A percentile compares a stretch with the other conserved stretches of the same genome.
Conservation (phyloP, 1,140 invertebrate genomes). For the Pogonus chalceus region DNA sequence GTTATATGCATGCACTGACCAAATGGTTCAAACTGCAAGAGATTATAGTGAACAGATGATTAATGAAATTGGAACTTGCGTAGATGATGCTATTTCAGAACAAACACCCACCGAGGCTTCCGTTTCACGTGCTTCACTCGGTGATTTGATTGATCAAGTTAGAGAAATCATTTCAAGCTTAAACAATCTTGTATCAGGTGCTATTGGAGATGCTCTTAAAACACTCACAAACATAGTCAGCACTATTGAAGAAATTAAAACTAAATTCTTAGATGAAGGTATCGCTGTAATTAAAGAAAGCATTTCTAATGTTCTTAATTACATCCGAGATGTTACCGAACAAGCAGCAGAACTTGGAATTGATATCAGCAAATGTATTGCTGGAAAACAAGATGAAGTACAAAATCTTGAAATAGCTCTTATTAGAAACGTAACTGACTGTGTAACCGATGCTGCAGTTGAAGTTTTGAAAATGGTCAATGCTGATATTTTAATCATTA, state of each 20-base stretch:
- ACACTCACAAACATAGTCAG: not conserved
- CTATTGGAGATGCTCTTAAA: not conserved
- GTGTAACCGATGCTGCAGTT: not conserved
- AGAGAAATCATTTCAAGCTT: not conserved
- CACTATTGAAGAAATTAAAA: not conserved
- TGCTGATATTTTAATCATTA: not conserved
- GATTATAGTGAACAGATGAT: too few relatives aligned
- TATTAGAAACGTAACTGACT: not conserved
- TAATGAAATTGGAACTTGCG: too few relatives aligned
- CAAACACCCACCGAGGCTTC: too few relatives aligned
- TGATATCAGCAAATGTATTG: slow-evolving; percentile 9
- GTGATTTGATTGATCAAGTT: not conserved
- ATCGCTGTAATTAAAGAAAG: not conserved
- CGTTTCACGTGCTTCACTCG: not conserved
- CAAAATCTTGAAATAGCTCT: not conserved
- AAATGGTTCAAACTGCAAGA: too few relatives aligned
- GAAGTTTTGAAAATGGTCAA: not conserved
- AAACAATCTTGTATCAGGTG: not conserved
- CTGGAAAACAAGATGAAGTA: not conserved
- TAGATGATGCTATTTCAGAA: too few relatives aligned
- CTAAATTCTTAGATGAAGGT: slow-evolving; percentile 5
- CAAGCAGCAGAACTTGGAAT: slow-evolving; percentile 1
- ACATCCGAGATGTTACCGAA: not conserved
- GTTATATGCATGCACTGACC: too few relatives aligned
- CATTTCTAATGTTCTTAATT: not conserved